Evolutionary conservation across 1,140 invertebrate species (phyloP).

Genomic region (Drosophila simulans): DNA sequence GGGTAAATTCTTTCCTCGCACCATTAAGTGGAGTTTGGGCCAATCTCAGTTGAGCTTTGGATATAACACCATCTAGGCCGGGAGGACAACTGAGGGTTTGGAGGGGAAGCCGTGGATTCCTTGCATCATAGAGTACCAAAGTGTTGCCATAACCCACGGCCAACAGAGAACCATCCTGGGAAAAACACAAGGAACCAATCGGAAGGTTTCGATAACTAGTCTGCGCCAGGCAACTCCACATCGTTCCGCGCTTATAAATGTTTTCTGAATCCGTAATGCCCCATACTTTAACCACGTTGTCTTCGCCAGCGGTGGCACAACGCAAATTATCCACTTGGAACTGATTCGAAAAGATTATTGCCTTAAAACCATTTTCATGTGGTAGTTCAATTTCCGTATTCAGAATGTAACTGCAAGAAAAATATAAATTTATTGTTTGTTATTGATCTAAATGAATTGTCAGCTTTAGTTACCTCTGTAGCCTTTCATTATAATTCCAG

Average conservation of each 20-base stretch:
- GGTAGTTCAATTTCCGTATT: conserved; percentile 91
- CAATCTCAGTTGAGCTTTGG: conserved; percentile 69
- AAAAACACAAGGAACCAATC: conserved; percentile 87
- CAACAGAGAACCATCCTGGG: conserved; percentile 91
- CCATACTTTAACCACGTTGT: conserved; percentile 92
- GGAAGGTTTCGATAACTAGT: conserved; percentile 88
- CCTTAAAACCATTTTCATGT: conserved; percentile 88
- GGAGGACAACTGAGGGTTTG: conserved; percentile 83
- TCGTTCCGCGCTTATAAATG: conserved; percentile 85
- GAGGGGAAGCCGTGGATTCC: conserved; percentile 86
- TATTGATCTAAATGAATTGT: neutral
- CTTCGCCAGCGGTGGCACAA: conserved; percentile 88
- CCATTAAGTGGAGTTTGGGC: conserved; percentile 53
- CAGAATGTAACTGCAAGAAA: conserved; percentile 87
- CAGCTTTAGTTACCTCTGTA: conserved; percentile 87
- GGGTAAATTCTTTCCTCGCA: conserved; percentile 46
- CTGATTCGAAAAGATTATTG: conserved; percentile 88
- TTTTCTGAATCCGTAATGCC: conserved; percentile 86
- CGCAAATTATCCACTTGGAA: conserved; percentile 85
- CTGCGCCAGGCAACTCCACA: conserved; percentile 89
- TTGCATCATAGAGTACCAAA: conserved; percentile 89
- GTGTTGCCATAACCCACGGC: conserved; percentile 89
- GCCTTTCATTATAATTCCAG: conserved; percentile 88
- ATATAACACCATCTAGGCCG: conserved; percentile 65
- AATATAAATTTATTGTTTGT: neutral